Conservation (phyloP, 2,888 invertebrate species). For the Bruchidius siliquastri region DNA sequence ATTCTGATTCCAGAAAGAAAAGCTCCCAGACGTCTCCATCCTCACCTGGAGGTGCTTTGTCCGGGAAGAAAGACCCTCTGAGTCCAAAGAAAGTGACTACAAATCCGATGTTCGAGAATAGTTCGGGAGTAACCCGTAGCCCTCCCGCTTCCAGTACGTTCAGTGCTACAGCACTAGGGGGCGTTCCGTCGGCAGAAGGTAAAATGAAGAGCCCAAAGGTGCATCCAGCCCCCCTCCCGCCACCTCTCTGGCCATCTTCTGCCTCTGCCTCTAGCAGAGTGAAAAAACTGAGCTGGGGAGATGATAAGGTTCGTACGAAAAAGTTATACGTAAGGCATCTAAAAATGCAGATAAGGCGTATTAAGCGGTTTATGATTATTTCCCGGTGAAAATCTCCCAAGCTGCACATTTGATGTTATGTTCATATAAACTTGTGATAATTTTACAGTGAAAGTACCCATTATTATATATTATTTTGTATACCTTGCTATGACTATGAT, state of each 20-base stretch:
- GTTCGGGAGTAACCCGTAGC: background rate
- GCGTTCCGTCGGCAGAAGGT: constrained; percentile 43
- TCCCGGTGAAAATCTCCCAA: too few species aligned
- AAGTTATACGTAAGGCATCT: too few species aligned
- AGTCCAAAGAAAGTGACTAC: background rate
- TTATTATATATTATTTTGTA: too few species aligned
- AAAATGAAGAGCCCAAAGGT: constrained; percentile 45
- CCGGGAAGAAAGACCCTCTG: background rate
- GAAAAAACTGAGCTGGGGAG: constrained; percentile 77
- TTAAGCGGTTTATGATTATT: too few species aligned
- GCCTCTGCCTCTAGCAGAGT: constrained; percentile 66
- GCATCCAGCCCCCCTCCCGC: constrained; percentile 45
- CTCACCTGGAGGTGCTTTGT: background rate
- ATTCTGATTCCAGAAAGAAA: background rate
- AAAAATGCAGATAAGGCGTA: too few species aligned
- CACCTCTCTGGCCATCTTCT: constrained; percentile 58
- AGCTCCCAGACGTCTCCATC: background rate
- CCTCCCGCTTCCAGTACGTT: constrained; percentile 46
- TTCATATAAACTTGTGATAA: too few species aligned
- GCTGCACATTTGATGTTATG: too few species aligned
- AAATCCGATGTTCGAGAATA: background rate
- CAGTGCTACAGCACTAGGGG: constrained; percentile 43
- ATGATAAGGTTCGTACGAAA: constrained; percentile 51
- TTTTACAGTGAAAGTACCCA: too few species aligned
- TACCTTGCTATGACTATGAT: too few species aligned